These are phyloP conservation scores for Euspilapteryx auroguttella DNA, from an alignment of 2,888 invertebrate species.

Conservation along the genomic window DNA sequence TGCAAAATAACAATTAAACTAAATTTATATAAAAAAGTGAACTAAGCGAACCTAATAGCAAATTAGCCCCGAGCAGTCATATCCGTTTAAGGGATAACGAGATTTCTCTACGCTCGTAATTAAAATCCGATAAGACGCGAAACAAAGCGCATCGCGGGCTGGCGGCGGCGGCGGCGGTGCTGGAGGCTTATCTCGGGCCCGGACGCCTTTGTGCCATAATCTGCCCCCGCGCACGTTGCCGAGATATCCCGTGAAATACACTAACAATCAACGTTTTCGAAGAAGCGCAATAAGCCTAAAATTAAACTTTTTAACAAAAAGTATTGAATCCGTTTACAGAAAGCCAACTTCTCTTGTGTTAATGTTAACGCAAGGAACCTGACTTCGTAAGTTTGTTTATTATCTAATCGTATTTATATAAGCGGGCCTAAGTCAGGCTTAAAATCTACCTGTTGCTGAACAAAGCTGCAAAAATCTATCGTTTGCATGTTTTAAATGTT, in stretches of 20 bases:
- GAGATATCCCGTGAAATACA: constrained; percentile 2
- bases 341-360: constrained; percentile 24
- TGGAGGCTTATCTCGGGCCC: neutral
- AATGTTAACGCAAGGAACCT: constrained; percentile 16
- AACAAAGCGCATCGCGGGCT: constrained; percentile 26
- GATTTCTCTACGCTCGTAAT: constrained; percentile 54
- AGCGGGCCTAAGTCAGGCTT: constrained; percentile 35
- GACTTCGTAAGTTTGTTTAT: constrained; percentile 29
- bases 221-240: constrained; percentile 1
- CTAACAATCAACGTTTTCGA: constrained; percentile 17
- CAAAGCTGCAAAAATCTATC: no score
- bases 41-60: no score
- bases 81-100: constrained; percentile 55
- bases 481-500: no score
- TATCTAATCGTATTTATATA: constrained; percentile 52
- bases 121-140: constrained; percentile 58
- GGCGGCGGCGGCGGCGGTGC: neutral
- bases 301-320: constrained; percentile 38
- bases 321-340: constrained; percentile 43
- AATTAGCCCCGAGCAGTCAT: constrained; percentile 45
- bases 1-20: no score
- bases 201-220: constrained; percentile 3
- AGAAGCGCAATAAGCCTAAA: constrained; percentile 28
- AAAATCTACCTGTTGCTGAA: constrained; percentile 42
- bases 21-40: no score